A percentile compares a stretch with the other conserved stretches of the same genome.
Conservation (phyloP, 2,797 vertebrate species). For the Chaetophractus vellerosus region DNA sequence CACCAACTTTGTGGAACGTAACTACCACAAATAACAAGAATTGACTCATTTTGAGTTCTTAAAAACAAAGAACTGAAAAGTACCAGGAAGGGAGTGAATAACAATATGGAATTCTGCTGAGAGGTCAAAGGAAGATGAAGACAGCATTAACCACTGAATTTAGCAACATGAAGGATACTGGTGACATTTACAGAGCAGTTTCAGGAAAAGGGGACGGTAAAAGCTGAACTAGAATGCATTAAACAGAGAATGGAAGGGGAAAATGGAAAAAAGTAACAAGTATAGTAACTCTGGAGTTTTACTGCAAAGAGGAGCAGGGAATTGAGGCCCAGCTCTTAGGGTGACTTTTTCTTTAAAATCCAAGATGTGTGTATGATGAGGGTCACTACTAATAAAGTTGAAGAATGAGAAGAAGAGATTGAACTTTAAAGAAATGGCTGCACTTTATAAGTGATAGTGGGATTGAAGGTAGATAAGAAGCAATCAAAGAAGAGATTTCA, state of each 20-base stretch:
- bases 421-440: background rate
- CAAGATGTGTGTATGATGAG: background rate
- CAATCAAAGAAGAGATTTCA: background rate
- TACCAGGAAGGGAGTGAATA: background rate
- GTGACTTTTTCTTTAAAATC: background rate
- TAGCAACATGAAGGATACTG: background rate
- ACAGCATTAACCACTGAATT: background rate
- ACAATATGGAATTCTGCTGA: background rate
- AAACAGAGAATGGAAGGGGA: background rate
- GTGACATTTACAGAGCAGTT: background rate
- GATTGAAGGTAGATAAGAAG: background rate
- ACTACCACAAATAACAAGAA: too few relatives aligned
- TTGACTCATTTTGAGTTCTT: background rate
- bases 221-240: background rate
- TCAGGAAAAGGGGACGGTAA: background rate
- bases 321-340: background rate
- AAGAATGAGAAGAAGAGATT: background rate
- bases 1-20: too few relatives aligned
- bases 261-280: background rate
- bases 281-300: background rate
- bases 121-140: background rate
- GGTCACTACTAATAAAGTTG: background rate
- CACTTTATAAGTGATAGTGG: background rate
- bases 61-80: background rate
- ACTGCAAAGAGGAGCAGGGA: background rate